Percentiles rank a stretch among this genome's conserved stretches.
phyloP scores from a whole-genome alignment of 2,888 invertebrate genomes.

The Mantis religiosa region DNA sequence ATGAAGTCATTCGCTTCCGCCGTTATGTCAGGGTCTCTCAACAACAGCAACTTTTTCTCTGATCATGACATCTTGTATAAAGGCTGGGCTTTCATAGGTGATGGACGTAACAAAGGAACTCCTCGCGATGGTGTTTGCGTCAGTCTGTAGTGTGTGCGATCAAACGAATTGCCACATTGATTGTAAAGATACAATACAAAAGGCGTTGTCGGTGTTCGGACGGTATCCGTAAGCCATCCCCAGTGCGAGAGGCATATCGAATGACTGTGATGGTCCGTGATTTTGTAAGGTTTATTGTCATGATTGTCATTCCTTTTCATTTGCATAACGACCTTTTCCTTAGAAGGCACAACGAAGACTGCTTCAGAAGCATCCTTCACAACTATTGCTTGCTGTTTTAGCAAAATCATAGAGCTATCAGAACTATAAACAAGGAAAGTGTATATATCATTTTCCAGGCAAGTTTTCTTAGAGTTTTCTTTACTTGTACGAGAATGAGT shows the following conservation, averaged over 20 bases:
- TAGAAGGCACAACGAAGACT: too few relatives aligned
- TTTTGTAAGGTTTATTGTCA: not conserved
- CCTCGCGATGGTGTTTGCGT: not conserved
- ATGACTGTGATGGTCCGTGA: not conserved
- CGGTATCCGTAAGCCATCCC: not conserved
- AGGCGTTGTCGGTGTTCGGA: not conserved
- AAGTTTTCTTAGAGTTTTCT: too few relatives aligned
- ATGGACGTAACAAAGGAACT: not conserved
- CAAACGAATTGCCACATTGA: not conserved
- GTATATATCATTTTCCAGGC: too few relatives aligned
- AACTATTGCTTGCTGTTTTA: too few relatives aligned
- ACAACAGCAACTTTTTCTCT: not conserved
- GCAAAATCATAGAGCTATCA: too few relatives aligned
- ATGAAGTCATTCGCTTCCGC: not conserved
- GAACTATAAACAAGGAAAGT: too few relatives aligned
- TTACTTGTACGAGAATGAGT: too few relatives aligned
- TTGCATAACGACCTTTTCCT: too few relatives aligned
- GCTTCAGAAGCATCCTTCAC: too few relatives aligned
- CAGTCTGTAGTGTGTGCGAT: not conserved
- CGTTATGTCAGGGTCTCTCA: not conserved
- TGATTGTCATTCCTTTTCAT: too few relatives aligned
- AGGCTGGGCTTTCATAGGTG: not conserved
- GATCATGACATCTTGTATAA: not conserved
- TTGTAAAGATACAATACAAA: not conserved
- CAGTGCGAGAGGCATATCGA: not conserved